These are phyloP conservation scores for Acronicta leporina DNA, from an alignment of 2,888 invertebrate species.

Conservation along the genomic window DNA sequence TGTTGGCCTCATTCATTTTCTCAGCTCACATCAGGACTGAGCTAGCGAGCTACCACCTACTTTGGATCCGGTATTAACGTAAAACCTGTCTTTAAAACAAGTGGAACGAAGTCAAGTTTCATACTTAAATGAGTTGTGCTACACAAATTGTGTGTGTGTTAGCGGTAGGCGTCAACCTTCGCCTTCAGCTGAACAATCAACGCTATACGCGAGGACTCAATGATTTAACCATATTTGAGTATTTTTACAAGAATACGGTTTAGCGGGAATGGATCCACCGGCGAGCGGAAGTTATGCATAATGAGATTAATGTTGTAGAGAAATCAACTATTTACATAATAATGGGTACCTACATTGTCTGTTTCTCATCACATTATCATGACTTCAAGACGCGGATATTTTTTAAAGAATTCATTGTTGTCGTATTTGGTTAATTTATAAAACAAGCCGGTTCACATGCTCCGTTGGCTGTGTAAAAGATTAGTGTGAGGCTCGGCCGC, in stretches of 20 bases:
- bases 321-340: slow-evolving; percentile 51
- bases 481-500: slow-evolving; percentile 9
- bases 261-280: slow-evolving; percentile 1
- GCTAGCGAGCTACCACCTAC: not conserved
- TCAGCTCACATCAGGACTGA: not conserved
- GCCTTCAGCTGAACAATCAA: slow-evolving; percentile 50
- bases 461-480: slow-evolving; percentile 11
- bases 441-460: slow-evolving; percentile 15
- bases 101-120: not conserved
- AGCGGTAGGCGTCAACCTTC: slow-evolving; percentile 44
- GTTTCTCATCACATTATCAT: slow-evolving; percentile 43
- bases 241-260: slow-evolving; percentile 5
- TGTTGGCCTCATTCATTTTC: not conserved
- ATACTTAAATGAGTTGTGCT: not conserved
- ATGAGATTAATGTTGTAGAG: slow-evolving; percentile 43
- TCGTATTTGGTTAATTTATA: slow-evolving; percentile 23
- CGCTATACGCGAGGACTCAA: slow-evolving; percentile 18
- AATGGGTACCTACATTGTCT: slow-evolving; percentile 31
- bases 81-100: not conserved
- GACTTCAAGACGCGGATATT: slow-evolving; percentile 13
- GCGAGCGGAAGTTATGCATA: slow-evolving; percentile 44
- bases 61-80: not conserved
- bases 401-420: slow-evolving; percentile 42
- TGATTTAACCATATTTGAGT: slow-evolving; percentile 18
- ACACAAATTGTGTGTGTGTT: not conserved